Percentiles rank a stretch among this genome's conserved stretches.
phyloP scores from a whole-genome alignment of 2,797 vertebrate genomes.

The Eulemur rubriventer region DNA sequence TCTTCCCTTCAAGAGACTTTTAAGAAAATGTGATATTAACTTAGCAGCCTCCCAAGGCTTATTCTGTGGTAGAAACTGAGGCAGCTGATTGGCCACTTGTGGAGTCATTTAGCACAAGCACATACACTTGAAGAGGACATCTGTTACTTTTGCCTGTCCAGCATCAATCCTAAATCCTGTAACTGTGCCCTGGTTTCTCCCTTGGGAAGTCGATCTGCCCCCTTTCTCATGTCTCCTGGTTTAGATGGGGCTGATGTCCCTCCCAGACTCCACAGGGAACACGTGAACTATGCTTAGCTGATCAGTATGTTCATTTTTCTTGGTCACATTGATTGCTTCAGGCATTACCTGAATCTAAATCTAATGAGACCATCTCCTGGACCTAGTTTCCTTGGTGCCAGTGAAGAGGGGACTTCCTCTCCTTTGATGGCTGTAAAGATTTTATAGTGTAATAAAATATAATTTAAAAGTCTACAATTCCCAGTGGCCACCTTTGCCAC shows the following conservation, averaged over 20 bases:
- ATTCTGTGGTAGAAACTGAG: neutral
- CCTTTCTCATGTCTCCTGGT: neutral
- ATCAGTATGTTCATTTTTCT: neutral
- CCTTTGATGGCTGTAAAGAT: neutral
- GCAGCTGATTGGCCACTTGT: neutral
- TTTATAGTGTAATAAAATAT: neutral
- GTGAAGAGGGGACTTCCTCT: neutral
- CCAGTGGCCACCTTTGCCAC: neutral
- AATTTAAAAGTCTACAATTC: neutral
- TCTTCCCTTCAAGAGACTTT: neutral
- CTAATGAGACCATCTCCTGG: neutral
- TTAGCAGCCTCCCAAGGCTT: neutral
- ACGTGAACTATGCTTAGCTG: neutral
- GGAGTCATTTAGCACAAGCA: neutral
- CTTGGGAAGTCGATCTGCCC: neutral
- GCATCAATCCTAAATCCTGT: neutral
- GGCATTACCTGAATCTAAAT: neutral
- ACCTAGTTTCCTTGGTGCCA: neutral
- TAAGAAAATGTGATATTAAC: neutral
- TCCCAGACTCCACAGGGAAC: neutral
- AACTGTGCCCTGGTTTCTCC: neutral
- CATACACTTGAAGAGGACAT: neutral
- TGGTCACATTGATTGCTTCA: neutral
- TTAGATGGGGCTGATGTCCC: neutral
- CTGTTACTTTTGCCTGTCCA: neutral